Evolutionary conservation across 2,888 invertebrate genomes (phyloP).

Genomic region (Nymphalis urticae): DNA sequence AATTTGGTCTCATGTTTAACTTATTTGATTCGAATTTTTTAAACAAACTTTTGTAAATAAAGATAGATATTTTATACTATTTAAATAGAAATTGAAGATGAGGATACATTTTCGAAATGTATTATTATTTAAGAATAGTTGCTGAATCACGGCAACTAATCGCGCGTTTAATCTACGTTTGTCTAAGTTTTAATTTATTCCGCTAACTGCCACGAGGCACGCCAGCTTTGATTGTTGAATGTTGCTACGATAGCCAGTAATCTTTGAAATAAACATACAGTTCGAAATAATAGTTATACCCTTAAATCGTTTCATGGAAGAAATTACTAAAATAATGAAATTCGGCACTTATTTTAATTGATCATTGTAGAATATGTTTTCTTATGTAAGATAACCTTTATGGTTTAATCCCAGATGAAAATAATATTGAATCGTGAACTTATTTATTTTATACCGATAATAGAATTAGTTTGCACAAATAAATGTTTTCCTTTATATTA

Average conservation of each 20-base stretch:
- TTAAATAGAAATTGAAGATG: background rate
- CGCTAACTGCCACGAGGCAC: conserved; percentile 37
- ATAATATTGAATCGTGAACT: too few relatives aligned
- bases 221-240: conserved; percentile 28
- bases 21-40: too few relatives aligned
- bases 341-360: background rate
- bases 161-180: conserved; percentile 12
- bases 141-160: conserved; percentile 8
- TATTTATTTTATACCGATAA: too few relatives aligned
- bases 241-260: conserved; percentile 8
- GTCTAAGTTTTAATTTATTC: conserved; percentile 39
- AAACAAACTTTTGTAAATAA: too few relatives aligned
- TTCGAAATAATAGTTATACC: background rate
- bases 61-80: too few relatives aligned
- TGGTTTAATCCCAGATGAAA: too few relatives aligned
- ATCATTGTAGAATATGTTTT: background rate
- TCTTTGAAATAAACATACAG: background rate
- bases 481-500: too few relatives aligned
- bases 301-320: conserved; percentile 1
- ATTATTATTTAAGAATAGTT: background rate
- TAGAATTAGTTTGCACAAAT: too few relatives aligned
- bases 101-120: background rate
- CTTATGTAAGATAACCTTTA: too few relatives aligned
- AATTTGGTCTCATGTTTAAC: too few relatives aligned
- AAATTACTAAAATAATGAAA: conserved; percentile 1